These are phyloP conservation scores for Diabrotica undecimpunctata DNA, from an alignment of 1,140 invertebrate genomes.

Conservation along the genomic window DNA sequence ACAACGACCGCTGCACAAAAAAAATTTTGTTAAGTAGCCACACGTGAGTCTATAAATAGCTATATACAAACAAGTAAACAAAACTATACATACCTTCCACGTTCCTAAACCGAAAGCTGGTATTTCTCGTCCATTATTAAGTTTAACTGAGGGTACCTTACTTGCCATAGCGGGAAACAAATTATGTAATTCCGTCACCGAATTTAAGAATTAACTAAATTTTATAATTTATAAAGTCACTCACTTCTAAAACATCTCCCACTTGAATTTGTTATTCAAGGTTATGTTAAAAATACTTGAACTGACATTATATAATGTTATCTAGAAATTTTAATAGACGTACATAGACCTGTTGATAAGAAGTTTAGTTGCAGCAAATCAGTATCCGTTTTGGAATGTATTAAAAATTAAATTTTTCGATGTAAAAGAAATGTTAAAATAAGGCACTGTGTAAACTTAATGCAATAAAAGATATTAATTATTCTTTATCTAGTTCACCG, in stretches of 20 bases:
- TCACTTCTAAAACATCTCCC: background rate
- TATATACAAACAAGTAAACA: too few relatives aligned
- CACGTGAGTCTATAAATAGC: too few relatives aligned
- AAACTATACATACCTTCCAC: conserved; percentile 62
- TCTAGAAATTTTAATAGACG: background rate
- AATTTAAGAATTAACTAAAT: background rate
- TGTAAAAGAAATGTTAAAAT: too few relatives aligned
- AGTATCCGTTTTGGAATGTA: too few relatives aligned
- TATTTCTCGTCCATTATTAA: conserved; percentile 58
- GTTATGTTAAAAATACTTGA: background rate
- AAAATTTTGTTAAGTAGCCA: too few relatives aligned
- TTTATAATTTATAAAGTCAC: background rate
- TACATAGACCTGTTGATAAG: too few relatives aligned
- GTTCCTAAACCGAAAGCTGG: conserved; percentile 75
- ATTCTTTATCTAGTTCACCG: too few relatives aligned
- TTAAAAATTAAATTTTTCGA: too few relatives aligned
- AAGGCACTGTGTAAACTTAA: too few relatives aligned
- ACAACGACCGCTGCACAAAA: too few relatives aligned
- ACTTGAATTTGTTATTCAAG: background rate
- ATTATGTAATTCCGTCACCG: background rate
- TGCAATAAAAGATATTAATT: too few relatives aligned
- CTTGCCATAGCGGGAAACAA: background rate
- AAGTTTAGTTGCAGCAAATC: too few relatives aligned
- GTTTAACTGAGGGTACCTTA: conserved; percentile 52
- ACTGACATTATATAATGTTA: background rate